phyloP scores from a whole-genome alignment of 2,797 vertebrate species.

The Halcyon badia region DNA sequence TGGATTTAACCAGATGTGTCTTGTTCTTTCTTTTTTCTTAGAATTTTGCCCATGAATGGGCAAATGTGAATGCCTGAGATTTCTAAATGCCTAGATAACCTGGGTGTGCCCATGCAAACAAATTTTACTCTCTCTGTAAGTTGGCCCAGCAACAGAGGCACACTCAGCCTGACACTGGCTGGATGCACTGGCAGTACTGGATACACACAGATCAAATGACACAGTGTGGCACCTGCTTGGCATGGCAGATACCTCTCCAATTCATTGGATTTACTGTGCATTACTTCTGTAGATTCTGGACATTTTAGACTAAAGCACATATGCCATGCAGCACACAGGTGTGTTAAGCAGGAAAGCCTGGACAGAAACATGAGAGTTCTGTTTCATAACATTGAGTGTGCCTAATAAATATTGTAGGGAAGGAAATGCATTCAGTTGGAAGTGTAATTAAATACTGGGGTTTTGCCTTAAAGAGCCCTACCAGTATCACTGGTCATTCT shows the following conservation, averaged over 20 bases:
- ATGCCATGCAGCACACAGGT: fast-evolving
- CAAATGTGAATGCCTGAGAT: not conserved
- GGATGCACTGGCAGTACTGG: fast-evolving
- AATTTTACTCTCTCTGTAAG: not conserved
- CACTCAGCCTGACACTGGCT: fast-evolving
- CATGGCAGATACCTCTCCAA: not conserved
- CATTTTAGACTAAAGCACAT: not conserved
- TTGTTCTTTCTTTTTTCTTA: not conserved
- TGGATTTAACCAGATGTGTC: not conserved
- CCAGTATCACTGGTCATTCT: not conserved
- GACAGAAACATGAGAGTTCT: not conserved
- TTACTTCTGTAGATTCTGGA: not conserved
- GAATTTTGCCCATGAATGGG: not conserved
- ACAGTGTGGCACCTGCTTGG: fast-evolving
- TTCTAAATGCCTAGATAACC: not conserved
- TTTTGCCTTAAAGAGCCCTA: not conserved
- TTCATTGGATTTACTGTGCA: not conserved
- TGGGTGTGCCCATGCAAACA: fast-evolving
- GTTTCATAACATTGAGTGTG: not conserved
- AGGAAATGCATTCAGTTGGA: not conserved
- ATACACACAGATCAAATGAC: not conserved
- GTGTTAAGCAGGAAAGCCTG: not conserved
- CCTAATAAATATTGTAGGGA: conserved; percentile 23
- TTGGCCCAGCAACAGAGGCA: not conserved
- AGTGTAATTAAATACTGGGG: not conserved